Evolutionary conservation across 1,140 invertebrate genomes (phyloP), one percentile per base, ranked within the genome.

Genomic region (Drosophila triauraria): DNA sequence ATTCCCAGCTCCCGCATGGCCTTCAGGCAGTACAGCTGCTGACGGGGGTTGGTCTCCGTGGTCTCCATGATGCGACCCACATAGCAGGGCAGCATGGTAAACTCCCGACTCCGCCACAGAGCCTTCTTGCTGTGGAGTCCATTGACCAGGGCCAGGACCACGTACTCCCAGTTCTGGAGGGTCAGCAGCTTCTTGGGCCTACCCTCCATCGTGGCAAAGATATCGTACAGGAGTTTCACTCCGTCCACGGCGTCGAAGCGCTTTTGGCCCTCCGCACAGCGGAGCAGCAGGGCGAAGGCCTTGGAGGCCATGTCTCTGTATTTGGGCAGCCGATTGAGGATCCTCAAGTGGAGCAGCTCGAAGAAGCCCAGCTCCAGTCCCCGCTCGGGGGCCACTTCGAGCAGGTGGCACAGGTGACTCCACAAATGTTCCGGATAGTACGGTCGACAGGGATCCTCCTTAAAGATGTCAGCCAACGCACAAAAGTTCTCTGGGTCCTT

Each of bases 61-160:
- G 40, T 8, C 35, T 12, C 0, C 69, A 80, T 68, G 25, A 75
- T 59, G 0, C 75, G 86, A 3, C 67, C 87, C 70, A 91, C 72
- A 44, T 74, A 64, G 47, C 80, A 74, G 9, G 84, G 75, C n/a
- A 92, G 42, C 54, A 69, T 61, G 3, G 80, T 80, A 25, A 92
- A 92, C 56, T 92, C 91, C 0, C 91, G 71, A 51, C 72, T 69
- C 5, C 91, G 84, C 91, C 91, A 92, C 0, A 92, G 30, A 1
- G 87, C 70, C 1, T 50, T 62, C 27, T 92, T 92, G 70, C 87
- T 83, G n/a, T 91, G 77, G 3, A 92, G 59, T 1, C 87, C 91
- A 57, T 91, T 77, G 53, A 83, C 51, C 27, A 92, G 43, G 2
- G 80, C 78, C 40, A 91, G 43, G 0, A 87, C 42, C 4, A 81